Evolutionary conservation across 2,888 invertebrate species (phyloP).

Genomic region (Mesoligia furuncula): DNA sequence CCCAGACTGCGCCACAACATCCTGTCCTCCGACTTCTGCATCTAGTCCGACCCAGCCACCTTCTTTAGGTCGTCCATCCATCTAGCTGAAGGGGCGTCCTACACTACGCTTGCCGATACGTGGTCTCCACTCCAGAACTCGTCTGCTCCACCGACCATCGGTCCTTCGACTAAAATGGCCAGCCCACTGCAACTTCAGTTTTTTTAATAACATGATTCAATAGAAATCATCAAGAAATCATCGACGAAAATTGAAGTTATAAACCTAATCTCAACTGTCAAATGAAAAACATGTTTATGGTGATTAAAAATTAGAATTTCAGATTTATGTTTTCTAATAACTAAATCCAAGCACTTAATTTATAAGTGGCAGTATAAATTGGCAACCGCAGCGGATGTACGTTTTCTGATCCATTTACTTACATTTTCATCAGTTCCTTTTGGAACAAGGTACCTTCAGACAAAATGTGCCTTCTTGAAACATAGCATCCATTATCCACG

Average conservation of each 20-base stretch:
- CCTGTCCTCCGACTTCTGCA: too few relatives aligned
- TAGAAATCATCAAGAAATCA: neutral
- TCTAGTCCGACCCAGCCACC: too few relatives aligned
- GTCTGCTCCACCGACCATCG: too few relatives aligned
- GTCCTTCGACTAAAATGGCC: too few relatives aligned
- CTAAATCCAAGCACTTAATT: neutral
- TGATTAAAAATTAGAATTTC: neutral
- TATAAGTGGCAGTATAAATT: neutral
- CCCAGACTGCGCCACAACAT: too few relatives aligned
- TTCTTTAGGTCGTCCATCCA: too few relatives aligned
- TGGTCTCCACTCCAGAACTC: too few relatives aligned
- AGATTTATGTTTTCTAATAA: neutral
- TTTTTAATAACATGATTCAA: neutral
- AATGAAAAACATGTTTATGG: neutral
- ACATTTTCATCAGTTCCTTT: neutral
- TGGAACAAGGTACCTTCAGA: neutral
- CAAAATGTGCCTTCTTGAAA: constrained; percentile 10
- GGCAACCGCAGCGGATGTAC: neutral
- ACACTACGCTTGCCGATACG: too few relatives aligned
- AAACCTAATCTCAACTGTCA: neutral
- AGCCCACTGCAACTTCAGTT: too few relatives aligned
- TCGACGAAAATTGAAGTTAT: neutral
- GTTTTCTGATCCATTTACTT: neutral
- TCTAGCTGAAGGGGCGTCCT: too few relatives aligned
- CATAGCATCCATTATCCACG: neutral